phyloP scores from a whole-genome alignment of 2,888 invertebrate species.

The Phyto melanocephala region DNA sequence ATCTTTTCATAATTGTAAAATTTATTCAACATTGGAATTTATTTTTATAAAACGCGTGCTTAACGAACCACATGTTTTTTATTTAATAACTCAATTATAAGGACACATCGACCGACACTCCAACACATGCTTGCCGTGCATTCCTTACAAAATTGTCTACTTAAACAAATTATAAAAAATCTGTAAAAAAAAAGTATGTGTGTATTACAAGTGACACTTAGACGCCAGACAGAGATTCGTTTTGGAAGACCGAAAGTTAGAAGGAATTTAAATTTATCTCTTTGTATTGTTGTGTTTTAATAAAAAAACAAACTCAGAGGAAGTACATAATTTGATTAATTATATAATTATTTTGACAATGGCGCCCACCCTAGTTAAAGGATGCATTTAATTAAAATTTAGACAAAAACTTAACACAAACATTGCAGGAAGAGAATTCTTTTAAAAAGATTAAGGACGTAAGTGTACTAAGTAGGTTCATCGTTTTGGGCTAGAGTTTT shows the following conservation, averaged over 20 bases:
- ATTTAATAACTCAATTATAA: constrained; percentile 76
- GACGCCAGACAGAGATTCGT: constrained; percentile 27
- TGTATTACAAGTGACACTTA: constrained; percentile 36
- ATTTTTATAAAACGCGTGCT: constrained; percentile 60
- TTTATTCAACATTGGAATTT: constrained; percentile 25
- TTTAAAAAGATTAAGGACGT: no score
- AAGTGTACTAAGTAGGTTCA: no score
- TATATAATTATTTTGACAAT: constrained; percentile 30
- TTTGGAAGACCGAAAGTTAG: not conserved
- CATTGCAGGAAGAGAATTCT: no score
- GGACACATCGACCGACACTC: constrained; percentile 39
- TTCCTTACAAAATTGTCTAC: not conserved
- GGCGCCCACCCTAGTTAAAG: not conserved
- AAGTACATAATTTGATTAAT: no score
- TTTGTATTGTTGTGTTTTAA: no score
- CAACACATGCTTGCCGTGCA: constrained; percentile 5
- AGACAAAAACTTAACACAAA: no score
- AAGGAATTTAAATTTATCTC: not conserved
- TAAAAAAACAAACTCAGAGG: no score
- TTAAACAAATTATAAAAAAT: constrained; percentile 34
- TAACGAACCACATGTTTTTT: constrained; percentile 78
- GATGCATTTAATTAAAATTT: not conserved
- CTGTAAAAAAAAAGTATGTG: not conserved
- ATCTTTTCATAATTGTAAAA: constrained; percentile 20
- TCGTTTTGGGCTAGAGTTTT: no score